Evolutionary conservation across 2,888 invertebrate genomes (phyloP), one percentile per base, ranked within the genome.

Genomic region (Trichopria drosophilae): DNA sequence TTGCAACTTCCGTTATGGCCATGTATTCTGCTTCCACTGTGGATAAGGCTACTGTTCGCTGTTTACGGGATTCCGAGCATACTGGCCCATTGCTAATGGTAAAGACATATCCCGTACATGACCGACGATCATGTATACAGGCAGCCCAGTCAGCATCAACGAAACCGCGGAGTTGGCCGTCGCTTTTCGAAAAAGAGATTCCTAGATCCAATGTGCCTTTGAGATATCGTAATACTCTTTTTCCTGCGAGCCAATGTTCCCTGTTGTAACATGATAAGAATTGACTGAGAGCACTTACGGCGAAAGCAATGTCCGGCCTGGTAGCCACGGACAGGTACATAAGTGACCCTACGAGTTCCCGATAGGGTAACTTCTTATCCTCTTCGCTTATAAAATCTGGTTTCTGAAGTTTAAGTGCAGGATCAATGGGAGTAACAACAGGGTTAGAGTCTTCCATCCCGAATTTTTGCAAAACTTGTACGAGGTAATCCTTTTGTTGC

Each of bases 291-390:
- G 39, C 39, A 12, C 31, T 20, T 0, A 55, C 58, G 1, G 61
- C 53, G 55, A 26, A 59, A 2, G 55, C 22, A 12, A 62, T 57
- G 35, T 62, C 61, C 7, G 61, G 60, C 1, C 61, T 28, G 2
- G 62, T 55, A 16, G 34, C 26, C 6, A 43, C 24, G 2, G 59
- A 42, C 2, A 61, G 13, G 22, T 55, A 64, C 5, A 61, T 18
- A 3, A 63, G 39, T 7, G 45, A 18, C 10, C 62, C 60, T 28
- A 62, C 43, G 9, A 60, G 40, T 12, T 57, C 20, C 5, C 43
- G 45, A 19, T 53, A 58, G 2, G 53, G 58, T 15, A 29, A 29
- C 9, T 29, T 29, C 9, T 29, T n/a, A 29, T 29, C 29, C 4
- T 29, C 5, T 5, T 29, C 29, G 13, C 29, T 29, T 13, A 15